Conservation (phyloP, 2,888 invertebrate genomes). For the Priocnemis perturbator region DNA sequence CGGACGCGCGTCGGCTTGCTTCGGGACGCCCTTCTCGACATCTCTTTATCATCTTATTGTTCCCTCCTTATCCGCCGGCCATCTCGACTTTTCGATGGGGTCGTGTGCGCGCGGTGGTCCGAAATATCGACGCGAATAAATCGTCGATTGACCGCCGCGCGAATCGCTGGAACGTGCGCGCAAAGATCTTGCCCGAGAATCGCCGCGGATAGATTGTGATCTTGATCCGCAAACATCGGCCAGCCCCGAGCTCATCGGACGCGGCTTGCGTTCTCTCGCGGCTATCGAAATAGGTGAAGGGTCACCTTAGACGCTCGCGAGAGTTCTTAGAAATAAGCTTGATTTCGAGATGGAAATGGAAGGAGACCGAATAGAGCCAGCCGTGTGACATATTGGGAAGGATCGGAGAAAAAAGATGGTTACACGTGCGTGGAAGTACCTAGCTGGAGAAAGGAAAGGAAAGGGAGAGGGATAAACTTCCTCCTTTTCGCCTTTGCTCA, state of each 20-base stretch:
- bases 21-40: slow-evolving; percentile 29
- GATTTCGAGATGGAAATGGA: too few relatives aligned
- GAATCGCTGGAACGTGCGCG: slow-evolving; percentile 36
- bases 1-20: slow-evolving; percentile 26
- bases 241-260: slow-evolving; percentile 30
- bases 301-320: too few relatives aligned
- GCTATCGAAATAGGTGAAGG: not conserved
- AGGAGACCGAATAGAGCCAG: too few relatives aligned
- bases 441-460: slow-evolving; percentile 20
- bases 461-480: slow-evolving; percentile 44
- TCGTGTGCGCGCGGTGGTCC: slow-evolving; percentile 25
- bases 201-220: slow-evolving; percentile 24
- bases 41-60: slow-evolving; percentile 48
- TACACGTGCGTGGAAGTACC: too few relatives aligned
- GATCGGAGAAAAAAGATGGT: slow-evolving; percentile 3
- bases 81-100: slow-evolving; percentile 28
- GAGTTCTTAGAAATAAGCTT: too few relatives aligned
- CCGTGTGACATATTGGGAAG: too few relatives aligned
- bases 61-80: slow-evolving; percentile 34
- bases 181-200: slow-evolving; percentile 21
- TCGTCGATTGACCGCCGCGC: slow-evolving; percentile 33
- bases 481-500: slow-evolving; percentile 50
- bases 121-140: slow-evolving; percentile 39
- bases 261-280: too few relatives aligned
- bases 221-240: slow-evolving; percentile 22